Percentiles rank a stretch among this genome's conserved stretches.
Evolutionary conservation across 2,797 vertebrate genomes (phyloP).

Genomic region (Sciurus vulgaris): DNA sequence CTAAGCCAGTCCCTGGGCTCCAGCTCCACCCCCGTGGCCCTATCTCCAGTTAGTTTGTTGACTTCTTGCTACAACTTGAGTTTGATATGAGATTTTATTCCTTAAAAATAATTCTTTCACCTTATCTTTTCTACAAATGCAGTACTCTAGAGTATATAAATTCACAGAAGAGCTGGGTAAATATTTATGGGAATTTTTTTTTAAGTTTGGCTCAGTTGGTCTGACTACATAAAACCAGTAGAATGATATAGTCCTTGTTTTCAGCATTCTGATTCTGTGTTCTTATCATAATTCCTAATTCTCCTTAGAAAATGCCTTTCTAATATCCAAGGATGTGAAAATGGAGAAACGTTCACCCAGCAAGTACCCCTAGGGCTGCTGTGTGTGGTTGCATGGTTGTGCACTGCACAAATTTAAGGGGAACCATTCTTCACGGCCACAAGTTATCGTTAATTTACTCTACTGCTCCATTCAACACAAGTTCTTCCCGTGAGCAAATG

Average conservation of each 20-base stretch:
- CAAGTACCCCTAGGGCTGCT: too few species aligned
- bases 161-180: neutral
- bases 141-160: neutral
- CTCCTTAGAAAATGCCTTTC: neutral
- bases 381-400: neutral
- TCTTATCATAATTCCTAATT: neutral
- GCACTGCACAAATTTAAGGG: neutral
- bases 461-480: neutral
- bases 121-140: neutral
- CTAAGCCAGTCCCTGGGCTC: neutral
- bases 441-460: too few species aligned
- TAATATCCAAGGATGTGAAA: neutral
- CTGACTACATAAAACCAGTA: neutral
- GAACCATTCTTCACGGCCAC: neutral
- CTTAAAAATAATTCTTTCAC: neutral
- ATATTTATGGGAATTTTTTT: neutral
- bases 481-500: neutral
- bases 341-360: neutral
- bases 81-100: slow-evolving; percentile 6
- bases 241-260: neutral
- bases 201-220: neutral
- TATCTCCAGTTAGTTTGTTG: neutral
- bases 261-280: neutral
- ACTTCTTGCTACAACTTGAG: neutral
- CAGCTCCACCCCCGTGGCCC: neutral